Conservation (phyloP, 2,113 vertebrate species). For the Rhynchomys soricoides region DNA sequence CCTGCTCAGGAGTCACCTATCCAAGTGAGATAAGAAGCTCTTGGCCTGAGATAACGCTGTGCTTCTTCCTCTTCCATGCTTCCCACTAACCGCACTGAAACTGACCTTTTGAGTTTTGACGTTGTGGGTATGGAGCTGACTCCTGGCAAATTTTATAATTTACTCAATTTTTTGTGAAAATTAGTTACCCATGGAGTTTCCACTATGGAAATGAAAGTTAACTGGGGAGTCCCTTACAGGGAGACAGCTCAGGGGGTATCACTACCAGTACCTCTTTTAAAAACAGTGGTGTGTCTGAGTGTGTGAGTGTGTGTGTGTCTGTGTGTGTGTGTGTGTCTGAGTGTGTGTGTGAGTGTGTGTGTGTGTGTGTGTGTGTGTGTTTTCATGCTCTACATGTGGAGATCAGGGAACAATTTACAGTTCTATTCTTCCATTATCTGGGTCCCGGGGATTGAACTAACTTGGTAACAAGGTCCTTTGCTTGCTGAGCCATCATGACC, state of each 20-base stretch:
- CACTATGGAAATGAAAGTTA: constrained; percentile 47
- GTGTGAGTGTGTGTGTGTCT: background rate
- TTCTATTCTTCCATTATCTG: background rate
- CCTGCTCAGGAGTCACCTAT: constrained; percentile 12
- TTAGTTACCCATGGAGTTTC: constrained; percentile 50
- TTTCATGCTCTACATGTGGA: background rate
- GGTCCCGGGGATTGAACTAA: background rate
- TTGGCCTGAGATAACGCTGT: background rate
- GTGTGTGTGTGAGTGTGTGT: background rate
- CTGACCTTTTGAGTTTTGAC: background rate
- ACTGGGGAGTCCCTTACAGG: background rate
- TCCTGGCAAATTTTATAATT: constrained; percentile 49
- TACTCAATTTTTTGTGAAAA: constrained; percentile 62
- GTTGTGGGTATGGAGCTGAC: constrained; percentile 44
- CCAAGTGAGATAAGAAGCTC: constrained; percentile 4
- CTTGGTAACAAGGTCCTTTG: background rate
- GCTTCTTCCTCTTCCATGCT: background rate
- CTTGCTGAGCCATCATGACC: background rate
- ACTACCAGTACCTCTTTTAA: constrained; percentile 23
- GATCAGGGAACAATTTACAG: background rate
- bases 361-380: background rate
- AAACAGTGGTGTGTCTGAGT: no score
- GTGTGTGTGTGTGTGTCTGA: background rate
- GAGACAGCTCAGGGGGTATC: constrained; percentile 33
- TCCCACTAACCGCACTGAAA: background rate